Conservation (phyloP, 2,888 invertebrate species). For the Erebia aethiops region DNA sequence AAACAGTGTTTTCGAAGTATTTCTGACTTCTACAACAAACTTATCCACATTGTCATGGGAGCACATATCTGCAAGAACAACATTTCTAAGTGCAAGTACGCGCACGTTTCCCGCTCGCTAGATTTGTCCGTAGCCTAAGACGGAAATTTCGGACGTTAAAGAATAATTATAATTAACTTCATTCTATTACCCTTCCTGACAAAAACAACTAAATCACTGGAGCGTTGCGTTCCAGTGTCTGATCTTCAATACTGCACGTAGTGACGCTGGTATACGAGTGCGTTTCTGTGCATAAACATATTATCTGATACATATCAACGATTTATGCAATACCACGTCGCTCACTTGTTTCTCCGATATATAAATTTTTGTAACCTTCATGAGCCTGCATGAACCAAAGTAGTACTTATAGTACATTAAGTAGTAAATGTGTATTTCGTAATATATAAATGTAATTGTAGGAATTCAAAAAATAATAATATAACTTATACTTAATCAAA, state of each 20-base stretch:
- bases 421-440: too few relatives aligned
- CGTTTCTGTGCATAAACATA: slow-evolving; percentile 40
- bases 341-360: slow-evolving; percentile 49
- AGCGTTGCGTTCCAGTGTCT: slow-evolving; percentile 33
- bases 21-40: too few relatives aligned
- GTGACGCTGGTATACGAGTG: slow-evolving; percentile 45
- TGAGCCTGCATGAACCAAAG: background rate
- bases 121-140: background rate
- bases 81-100: too few relatives aligned
- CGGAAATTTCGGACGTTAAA: background rate
- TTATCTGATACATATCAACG: slow-evolving; percentile 50
- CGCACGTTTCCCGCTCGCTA: background rate
- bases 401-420: background rate
- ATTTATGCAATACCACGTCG: slow-evolving; percentile 51
- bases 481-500: too few relatives aligned
- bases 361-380: slow-evolving; percentile 51
- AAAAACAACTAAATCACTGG: slow-evolving; percentile 22
- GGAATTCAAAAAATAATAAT: too few relatives aligned
- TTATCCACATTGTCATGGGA: too few relatives aligned
- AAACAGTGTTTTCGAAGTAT: too few relatives aligned
- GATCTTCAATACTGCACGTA: slow-evolving; percentile 42
- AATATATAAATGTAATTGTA: too few relatives aligned
- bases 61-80: too few relatives aligned
- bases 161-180: background rate
- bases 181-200: background rate